phyloP scores from a whole-genome alignment of 1,140 invertebrate genomes.

The Drosophila ficusphila region DNA sequence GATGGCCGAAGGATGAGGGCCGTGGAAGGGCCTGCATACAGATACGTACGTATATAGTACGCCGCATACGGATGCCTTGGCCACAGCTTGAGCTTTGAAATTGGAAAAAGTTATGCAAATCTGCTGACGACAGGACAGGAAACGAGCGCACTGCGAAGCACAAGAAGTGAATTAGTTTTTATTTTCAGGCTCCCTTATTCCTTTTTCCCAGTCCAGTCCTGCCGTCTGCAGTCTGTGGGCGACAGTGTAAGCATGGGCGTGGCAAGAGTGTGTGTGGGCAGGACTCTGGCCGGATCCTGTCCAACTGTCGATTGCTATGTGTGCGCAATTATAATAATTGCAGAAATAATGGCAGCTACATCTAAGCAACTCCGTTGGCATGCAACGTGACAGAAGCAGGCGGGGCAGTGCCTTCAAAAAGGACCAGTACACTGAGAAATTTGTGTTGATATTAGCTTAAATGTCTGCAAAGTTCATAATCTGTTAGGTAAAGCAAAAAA shows the following conservation, averaged over 20 bases:
- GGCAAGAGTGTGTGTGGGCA: constrained; percentile 19
- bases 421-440: constrained; percentile 1
- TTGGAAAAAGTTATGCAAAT: constrained; percentile 82
- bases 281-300: constrained; percentile 29
- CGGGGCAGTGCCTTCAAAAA: constrained; percentile 3
- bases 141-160: constrained; percentile 57
- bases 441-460: too few relatives aligned
- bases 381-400: constrained; percentile 57
- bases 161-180: constrained; percentile 79
- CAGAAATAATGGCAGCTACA: constrained; percentile 67
- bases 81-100: constrained; percentile 78
- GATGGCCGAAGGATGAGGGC: constrained; percentile 24
- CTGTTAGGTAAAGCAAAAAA: too few relatives aligned
- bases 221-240: constrained; percentile 15
- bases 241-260: too few relatives aligned
- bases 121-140: constrained; percentile 69
- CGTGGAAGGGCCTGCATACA: constrained; percentile 19
- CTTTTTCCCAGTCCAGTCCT: not conserved
- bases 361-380: constrained; percentile 53
- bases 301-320: constrained; percentile 72
- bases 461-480: too few relatives aligned
- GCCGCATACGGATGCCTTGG: constrained; percentile 66
- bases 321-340: constrained; percentile 80
- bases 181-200: constrained; percentile 30
- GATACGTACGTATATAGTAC: constrained; percentile 2